Base-by-base conservation (phyloP, 2,888 invertebrate genomes). In the Rhamnusium bicolor region DNA sequence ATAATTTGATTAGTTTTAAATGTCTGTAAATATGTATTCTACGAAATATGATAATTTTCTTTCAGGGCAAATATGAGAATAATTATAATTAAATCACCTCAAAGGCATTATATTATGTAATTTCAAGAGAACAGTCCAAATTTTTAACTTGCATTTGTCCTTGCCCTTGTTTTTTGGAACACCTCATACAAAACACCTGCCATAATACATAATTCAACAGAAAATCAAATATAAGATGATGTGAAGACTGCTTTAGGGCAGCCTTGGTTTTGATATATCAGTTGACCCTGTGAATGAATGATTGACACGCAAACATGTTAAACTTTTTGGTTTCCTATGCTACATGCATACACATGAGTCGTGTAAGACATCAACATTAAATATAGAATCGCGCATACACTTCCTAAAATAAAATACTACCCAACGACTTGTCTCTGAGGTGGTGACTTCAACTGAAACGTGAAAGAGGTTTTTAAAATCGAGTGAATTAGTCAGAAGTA, bases 401-500 rank as follows among this genome's bases (percentile, higher is more conserved):
- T n/a, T 58, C 58, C 12, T 29, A 29, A 58, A 58, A 58, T 58
- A 58, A 53, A 58, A 29, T 8, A 29, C 54, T 56, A 14, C n/a
- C 19, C 32, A 18, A 24, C 54, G 3, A 16, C 18, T 58, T 32
- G 19, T 29, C 8, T 10, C 56, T 56, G 16, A n/a, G n/a, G n/a
- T 12, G 8, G 8, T 32, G 32, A 10, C 32, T 32, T 32, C 40
- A 5, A 40, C 40, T n/a, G 32, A 58, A 32, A 18, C 32, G 58
- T 10, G 49, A 24, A 49, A 16, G 40, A 47, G 14, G 16, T 47
- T 47, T 46, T 19, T 47, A 21, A 46, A 61, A 14, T 12, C 19
- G 10, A 47, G 24, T 46, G 21, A 47, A 62, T 63, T 63, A 63
- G 49, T 63, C 63, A 63, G 24, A 10, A 40, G 63, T 21, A 51